Percentiles rank a stretch among this genome's conserved stretches.
Conservation (phyloP, 2,113 vertebrate genomes). For the Amphiprion percula region DNA sequence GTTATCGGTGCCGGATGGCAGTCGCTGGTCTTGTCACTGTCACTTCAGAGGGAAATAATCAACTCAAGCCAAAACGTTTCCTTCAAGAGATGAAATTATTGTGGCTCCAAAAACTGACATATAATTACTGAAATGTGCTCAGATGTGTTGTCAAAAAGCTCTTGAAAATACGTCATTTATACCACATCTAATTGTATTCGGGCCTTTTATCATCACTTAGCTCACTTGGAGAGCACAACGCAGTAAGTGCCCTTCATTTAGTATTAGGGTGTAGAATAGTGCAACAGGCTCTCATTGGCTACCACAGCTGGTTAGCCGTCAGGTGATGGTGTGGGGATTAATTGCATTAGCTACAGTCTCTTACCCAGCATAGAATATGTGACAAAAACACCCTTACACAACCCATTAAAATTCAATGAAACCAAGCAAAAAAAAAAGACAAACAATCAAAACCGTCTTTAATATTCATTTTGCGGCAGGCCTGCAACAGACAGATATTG, state of each 20-base stretch:
- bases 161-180: constrained; percentile 39
- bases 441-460: constrained; percentile 80
- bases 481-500: constrained; percentile 79
- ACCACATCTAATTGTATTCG: constrained; percentile 40
- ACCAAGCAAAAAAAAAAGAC: constrained; percentile 50
- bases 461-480: constrained; percentile 79
- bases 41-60: constrained; percentile 50
- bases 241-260: constrained; percentile 32
- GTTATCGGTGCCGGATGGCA: constrained; percentile 39
- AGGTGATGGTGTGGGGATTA: constrained; percentile 70
- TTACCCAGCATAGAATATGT: constrained; percentile 63
- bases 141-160: constrained; percentile 15
- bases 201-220: constrained; percentile 32
- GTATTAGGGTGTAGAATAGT: constrained; percentile 36
- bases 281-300: constrained; percentile 48
- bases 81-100: constrained; percentile 35
- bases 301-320: constrained; percentile 57
- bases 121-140: constrained; percentile 33
- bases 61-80: constrained; percentile 43
- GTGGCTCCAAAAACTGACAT: constrained; percentile 19
- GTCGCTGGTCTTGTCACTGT: constrained; percentile 46
- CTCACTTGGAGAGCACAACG: constrained; percentile 26
- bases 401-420: constrained; percentile 76
- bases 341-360: constrained; percentile 74
- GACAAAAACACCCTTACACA: constrained; percentile 67